Evolutionary conservation across 2,113 vertebrate species (phyloP).

Genomic region (Ceuthmochares aereus): DNA sequence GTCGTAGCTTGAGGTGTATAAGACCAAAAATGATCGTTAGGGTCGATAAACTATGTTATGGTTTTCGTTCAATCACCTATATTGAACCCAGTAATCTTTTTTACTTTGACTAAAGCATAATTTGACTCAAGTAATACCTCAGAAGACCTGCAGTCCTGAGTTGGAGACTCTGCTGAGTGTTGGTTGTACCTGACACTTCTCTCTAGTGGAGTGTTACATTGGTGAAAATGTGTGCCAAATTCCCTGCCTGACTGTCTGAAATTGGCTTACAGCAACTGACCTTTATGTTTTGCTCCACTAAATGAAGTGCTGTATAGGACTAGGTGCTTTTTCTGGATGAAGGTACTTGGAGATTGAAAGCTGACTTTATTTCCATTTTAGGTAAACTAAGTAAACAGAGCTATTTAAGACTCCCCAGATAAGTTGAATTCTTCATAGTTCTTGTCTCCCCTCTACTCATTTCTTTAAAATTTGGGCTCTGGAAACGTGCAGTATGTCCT

Average conservation of each 20-base stretch:
- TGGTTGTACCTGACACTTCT: background rate
- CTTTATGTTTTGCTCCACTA: background rate
- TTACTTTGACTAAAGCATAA: background rate
- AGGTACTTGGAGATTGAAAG: background rate
- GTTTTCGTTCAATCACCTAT: background rate
- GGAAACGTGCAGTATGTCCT: background rate
- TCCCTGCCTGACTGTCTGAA: background rate
- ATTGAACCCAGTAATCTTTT: background rate
- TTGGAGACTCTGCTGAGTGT: background rate
- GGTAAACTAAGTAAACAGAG: background rate
- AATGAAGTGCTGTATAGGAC: background rate
- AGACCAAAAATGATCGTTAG: background rate
- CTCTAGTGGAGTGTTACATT: background rate
- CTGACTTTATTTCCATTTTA: background rate
- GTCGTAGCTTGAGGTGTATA: background rate
- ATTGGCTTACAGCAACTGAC: background rate
- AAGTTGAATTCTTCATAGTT: background rate
- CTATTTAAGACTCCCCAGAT: background rate
- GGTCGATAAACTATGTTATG: background rate
- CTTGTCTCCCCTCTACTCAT: background rate
- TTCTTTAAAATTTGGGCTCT: background rate
- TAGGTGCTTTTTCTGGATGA: background rate
- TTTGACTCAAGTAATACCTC: background rate
- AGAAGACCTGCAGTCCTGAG: background rate
- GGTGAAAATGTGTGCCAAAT: background rate